These are phyloP conservation scores for Sebastes fasciatus DNA, from an alignment of 2,113 vertebrate species.

Conservation along the genomic window DNA sequence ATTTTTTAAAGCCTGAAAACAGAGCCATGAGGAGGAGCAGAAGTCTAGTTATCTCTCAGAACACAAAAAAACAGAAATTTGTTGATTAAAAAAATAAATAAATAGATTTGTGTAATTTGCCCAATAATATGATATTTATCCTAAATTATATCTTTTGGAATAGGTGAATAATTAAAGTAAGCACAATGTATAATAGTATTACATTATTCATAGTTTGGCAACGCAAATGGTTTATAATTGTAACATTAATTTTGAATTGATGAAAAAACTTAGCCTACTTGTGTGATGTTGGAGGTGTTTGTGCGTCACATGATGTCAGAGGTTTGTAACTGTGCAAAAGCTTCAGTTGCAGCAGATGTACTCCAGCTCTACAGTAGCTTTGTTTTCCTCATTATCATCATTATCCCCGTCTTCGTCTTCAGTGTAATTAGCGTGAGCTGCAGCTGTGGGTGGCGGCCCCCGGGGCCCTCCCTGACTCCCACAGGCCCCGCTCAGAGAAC, in stretches of 20 bases:
- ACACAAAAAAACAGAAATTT: too few species aligned
- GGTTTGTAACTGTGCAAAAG: background rate
- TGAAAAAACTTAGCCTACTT: background rate
- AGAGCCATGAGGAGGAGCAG: too few species aligned
- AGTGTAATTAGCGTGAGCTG: slow-evolving; percentile 46
- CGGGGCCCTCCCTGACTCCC: background rate
- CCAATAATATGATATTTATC: too few species aligned
- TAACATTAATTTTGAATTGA: background rate
- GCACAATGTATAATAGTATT: too few species aligned
- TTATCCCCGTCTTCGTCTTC: background rate
- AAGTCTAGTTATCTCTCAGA: too few species aligned
- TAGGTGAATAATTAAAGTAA: too few species aligned
- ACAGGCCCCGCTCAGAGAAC: slow-evolving; percentile 25
- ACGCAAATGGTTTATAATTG: background rate
- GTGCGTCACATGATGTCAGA: slow-evolving; percentile 8
- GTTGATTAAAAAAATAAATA: too few species aligned
- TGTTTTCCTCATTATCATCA: slow-evolving; percentile 48
- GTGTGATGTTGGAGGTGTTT: background rate
- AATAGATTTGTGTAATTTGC: too few species aligned
- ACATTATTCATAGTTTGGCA: background rate
- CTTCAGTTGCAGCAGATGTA: slow-evolving; percentile 16
- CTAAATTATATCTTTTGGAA: too few species aligned
- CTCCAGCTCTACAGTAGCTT: background rate
- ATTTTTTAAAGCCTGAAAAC: too few species aligned
- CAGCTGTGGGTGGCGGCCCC: slow-evolving; percentile 28